These are phyloP conservation scores for Subacronicta megacephala DNA, from an alignment of 2,888 invertebrate genomes.

Conservation along the genomic window DNA sequence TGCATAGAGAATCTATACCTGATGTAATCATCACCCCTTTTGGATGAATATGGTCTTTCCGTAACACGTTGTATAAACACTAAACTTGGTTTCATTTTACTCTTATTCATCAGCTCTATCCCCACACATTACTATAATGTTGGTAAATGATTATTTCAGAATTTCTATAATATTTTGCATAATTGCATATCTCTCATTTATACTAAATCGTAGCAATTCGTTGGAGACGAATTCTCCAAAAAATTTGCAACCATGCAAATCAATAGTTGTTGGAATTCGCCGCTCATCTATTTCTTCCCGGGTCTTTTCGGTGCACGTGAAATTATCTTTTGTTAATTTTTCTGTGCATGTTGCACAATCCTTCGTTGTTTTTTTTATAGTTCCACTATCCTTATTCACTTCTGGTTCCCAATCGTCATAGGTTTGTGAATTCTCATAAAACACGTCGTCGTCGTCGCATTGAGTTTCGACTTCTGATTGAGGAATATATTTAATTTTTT, in stretches of 20 bases:
- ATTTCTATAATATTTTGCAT: constrained; percentile 10
- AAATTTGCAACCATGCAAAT: constrained; percentile 14
- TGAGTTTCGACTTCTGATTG: constrained; percentile 19
- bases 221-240: constrained; percentile 14
- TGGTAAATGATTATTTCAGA: constrained; percentile 24
- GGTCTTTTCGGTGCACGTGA: constrained; percentile 13
- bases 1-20: too few species aligned
- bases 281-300: constrained; percentile 12
- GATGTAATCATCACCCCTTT: too few species aligned
- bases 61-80: too few species aligned
- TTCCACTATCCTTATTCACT: constrained; percentile 12
- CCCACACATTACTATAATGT: constrained; percentile 25
- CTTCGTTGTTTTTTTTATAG: constrained; percentile 16
- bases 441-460: constrained; percentile 17
- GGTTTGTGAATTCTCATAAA: constrained; percentile 15
- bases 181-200: constrained; percentile 10
- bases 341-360: constrained; percentile 26
- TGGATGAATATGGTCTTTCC: too few species aligned
- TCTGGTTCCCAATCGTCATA: constrained; percentile 17
- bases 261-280: constrained; percentile 7
- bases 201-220: constrained; percentile 14
- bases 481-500: constrained; percentile 18
- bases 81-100: constrained; percentile 26
- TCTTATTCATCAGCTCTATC: constrained; percentile 26
- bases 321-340: constrained; percentile 23